Evolutionary conservation across 2,113 vertebrate species (phyloP).

Genomic region (Prunella fulvescens): DNA sequence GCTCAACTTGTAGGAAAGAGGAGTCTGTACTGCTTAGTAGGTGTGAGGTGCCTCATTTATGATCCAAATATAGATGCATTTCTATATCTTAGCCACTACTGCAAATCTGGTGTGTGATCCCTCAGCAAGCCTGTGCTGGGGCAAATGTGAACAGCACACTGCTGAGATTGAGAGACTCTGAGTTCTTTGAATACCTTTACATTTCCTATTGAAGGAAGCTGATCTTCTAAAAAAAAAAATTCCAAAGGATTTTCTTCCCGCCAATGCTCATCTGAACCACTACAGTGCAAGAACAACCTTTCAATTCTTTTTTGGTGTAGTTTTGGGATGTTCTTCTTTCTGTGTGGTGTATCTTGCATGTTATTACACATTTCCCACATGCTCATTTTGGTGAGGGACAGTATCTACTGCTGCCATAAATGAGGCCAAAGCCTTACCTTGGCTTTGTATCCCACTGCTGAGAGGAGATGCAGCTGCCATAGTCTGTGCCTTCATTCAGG

Average conservation of each 20-base stretch:
- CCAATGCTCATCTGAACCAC: neutral
- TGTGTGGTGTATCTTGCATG: fast-evolving
- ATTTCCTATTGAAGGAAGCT: neutral
- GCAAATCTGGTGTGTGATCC: neutral
- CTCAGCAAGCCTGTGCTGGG: neutral
- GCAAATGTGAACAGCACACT: neutral
- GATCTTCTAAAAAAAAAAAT: neutral
- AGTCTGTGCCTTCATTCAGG: neutral
- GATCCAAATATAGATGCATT: conserved; percentile 9
- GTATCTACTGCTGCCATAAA: neutral
- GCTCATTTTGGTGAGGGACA: neutral
- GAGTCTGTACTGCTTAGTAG: neutral
- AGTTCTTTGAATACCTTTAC: neutral
- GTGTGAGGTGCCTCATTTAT: neutral
- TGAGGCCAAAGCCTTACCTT: neutral
- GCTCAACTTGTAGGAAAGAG: neutral
- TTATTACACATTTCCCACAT: neutral
- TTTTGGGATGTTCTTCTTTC: neutral
- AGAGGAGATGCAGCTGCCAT: neutral
- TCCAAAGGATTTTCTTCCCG: neutral
- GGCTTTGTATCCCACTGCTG: neutral
- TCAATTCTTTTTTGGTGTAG: neutral
- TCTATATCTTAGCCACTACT: neutral
- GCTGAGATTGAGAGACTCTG: neutral
- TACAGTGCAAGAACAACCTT: neutral